These are phyloP conservation scores for Zygothrica quintamaculata DNA, from an alignment of 2,888 invertebrate species.

Conservation along the genomic window DNA sequence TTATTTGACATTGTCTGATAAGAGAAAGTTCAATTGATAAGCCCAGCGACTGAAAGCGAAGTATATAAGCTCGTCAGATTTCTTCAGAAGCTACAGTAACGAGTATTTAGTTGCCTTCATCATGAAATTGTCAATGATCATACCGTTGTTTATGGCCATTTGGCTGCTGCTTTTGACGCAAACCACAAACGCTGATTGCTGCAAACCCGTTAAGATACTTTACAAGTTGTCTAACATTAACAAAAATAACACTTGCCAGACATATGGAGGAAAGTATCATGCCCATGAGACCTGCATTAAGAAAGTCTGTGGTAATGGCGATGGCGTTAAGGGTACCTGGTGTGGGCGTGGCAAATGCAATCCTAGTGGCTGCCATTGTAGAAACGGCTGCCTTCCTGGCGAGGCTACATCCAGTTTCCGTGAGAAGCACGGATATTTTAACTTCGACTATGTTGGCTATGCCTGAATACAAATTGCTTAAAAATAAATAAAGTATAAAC, in stretches of 20 bases:
- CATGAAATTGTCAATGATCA: constrained; percentile 15
- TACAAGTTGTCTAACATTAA: constrained; percentile 32
- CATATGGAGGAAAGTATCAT: constrained; percentile 46
- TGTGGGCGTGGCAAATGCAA: constrained; percentile 50
- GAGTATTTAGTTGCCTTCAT: neutral
- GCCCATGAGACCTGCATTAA: constrained; percentile 34
- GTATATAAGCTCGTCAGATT: constrained; percentile 7
- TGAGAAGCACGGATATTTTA: constrained; percentile 36
- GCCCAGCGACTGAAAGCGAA: neutral
- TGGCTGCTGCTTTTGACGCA: constrained; percentile 27
- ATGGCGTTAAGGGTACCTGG: constrained; percentile 36
- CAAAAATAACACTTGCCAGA: constrained; percentile 27
- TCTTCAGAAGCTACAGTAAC: neutral
- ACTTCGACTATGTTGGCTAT: constrained; percentile 44
- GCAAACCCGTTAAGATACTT: constrained; percentile 42
- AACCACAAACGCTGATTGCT: constrained; percentile 37
- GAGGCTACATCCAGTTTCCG: constrained; percentile 28
- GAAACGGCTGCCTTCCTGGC: constrained; percentile 33
- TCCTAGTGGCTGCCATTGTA: constrained; percentile 43
- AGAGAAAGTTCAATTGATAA: neutral
- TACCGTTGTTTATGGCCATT: neutral
- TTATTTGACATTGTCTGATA: neutral
- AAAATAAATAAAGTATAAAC: too few relatives aligned
- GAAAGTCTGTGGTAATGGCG: constrained; percentile 42
- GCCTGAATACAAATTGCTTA: constrained; percentile 5